Conservation (phyloP, 2,113 vertebrate species). For the Australoheros scitulus region DNA sequence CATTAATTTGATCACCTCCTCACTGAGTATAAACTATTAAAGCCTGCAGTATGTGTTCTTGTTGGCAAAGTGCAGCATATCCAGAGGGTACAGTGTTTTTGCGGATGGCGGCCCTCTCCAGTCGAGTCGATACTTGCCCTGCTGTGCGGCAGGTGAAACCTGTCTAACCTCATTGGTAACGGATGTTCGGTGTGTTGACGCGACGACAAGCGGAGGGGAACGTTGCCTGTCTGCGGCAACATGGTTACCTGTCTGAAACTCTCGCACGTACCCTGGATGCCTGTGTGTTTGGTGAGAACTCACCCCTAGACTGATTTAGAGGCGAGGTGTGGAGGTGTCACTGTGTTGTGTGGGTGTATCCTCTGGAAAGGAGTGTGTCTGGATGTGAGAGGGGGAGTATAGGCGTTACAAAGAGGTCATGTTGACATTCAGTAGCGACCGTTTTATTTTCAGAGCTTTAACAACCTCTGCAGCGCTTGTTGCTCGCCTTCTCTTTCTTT, state of each 20-base stretch:
- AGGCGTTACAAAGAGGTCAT: constrained; percentile 30
- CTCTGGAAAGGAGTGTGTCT: background rate
- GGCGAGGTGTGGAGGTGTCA: constrained; percentile 28
- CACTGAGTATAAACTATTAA: background rate
- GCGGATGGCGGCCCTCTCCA: background rate
- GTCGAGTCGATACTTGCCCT: constrained; percentile 66
- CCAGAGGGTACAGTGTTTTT: constrained; percentile 49
- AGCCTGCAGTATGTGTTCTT: constrained; percentile 19
- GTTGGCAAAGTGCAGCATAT: background rate
- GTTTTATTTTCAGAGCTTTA: constrained; percentile 46
- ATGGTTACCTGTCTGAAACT: constrained; percentile 64
- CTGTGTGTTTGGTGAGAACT: constrained; percentile 63
- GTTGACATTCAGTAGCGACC: constrained; percentile 53
- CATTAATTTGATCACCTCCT: background rate
- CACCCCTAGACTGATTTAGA: constrained; percentile 22
- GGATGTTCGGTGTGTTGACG: constrained; percentile 24
- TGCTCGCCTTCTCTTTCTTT: constrained; percentile 12
- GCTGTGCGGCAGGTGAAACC: constrained; percentile 72
- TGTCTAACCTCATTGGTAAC: constrained; percentile 64
- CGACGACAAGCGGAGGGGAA: background rate
- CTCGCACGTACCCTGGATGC: constrained; percentile 33
- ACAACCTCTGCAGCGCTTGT: background rate
- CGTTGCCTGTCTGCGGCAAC: constrained; percentile 20
- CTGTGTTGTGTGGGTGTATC: constrained; percentile 8
- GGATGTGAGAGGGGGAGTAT: background rate